A percentile compares a stretch with the other conserved stretches of the same genome.
phyloP scores from a whole-genome alignment of 2,797 vertebrate species.

The Diplodus puntazzo region DNA sequence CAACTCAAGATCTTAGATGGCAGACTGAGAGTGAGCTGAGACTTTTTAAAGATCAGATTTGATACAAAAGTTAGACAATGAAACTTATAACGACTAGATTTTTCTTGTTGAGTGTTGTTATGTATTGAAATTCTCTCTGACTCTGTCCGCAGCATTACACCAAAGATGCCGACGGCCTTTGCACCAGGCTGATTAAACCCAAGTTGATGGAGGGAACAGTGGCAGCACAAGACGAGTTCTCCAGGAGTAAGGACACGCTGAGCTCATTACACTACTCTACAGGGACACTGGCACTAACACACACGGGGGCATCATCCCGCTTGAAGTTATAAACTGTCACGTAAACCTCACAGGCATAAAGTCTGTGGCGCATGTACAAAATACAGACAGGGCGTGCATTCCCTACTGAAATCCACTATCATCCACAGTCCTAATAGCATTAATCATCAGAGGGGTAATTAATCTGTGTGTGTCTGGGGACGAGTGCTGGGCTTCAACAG shows the following conservation, averaged over 20 bases:
- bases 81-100: background rate
- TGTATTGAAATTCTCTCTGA: background rate
- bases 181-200: constrained; percentile 96
- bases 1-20: background rate
- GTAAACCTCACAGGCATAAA: constrained; percentile 36
- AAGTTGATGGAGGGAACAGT: constrained; percentile 98
- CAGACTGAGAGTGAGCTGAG: background rate
- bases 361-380: constrained; percentile 11
- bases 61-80: background rate
- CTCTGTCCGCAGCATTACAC: constrained; percentile 92
- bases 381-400: constrained; percentile 20
- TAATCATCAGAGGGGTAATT: constrained; percentile 60
- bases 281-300: constrained; percentile 40
- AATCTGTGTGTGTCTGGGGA: constrained; percentile 62
- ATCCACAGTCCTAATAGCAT: constrained; percentile 58
- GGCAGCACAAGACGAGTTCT: constrained; percentile 97
- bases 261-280: constrained; percentile 53
- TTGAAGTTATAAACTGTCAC: constrained; percentile 35
- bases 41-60: background rate
- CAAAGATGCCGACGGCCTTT: constrained; percentile 95
- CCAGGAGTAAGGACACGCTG: constrained; percentile 88
- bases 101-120: background rate
- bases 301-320: constrained; percentile 32
- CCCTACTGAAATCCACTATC: constrained; percentile 22
- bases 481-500: constrained; percentile 36